Base-by-base conservation (phyloP, 2,113 vertebrate species). In the Calidris pugnax region DNA sequence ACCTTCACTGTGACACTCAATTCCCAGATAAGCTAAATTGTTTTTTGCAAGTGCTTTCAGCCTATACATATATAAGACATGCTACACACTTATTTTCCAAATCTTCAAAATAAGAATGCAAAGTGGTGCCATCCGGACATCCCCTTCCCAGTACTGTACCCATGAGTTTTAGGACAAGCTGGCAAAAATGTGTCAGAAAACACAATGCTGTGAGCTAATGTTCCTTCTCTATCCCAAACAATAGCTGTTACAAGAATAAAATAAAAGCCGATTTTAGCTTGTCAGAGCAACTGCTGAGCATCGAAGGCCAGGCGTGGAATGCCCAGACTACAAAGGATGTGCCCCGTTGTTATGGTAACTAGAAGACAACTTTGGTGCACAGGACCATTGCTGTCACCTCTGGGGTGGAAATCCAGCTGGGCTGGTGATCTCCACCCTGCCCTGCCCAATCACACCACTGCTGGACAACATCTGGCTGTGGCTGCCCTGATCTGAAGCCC, bases 341-440 rank as follows among this genome's bases (percentile, higher is more conserved):
- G 37, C 92, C 93, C 94, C 4, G 89, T 97, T 97, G 96, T 98
- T 98, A 98, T 91, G 96, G 97, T 91, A 98, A 97, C 97, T 90
- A 93, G 91, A 96, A 45, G 92, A 92, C 90, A 96, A 92, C 89
- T 97, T 85, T 77, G 45, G 93, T 85, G 87, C 82, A 94, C 24
- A 20, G 37, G 60, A 94, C 77, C 45, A 1, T 56, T 33, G 4
- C 64, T 72, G 85, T 81, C 76, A 83, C 87, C 41, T 37, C 77
- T 77, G 78, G 67, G 73, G 72, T 92, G 72, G 85, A 96, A 94
- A 94, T 80, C 60, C 89, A 93, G 41, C 21, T 24, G 16, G 94
- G 45, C 75, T 80, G 37, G 48, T 48, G 73, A 66, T 77, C 63
- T 89, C 30, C 22, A n/a, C 39, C 69, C 85, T 55, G 79, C 72